Evolutionary conservation across 2,113 vertebrate genomes (phyloP), one percentile per base, ranked within the genome.

Genomic region (Callithrix jacchus): DNA sequence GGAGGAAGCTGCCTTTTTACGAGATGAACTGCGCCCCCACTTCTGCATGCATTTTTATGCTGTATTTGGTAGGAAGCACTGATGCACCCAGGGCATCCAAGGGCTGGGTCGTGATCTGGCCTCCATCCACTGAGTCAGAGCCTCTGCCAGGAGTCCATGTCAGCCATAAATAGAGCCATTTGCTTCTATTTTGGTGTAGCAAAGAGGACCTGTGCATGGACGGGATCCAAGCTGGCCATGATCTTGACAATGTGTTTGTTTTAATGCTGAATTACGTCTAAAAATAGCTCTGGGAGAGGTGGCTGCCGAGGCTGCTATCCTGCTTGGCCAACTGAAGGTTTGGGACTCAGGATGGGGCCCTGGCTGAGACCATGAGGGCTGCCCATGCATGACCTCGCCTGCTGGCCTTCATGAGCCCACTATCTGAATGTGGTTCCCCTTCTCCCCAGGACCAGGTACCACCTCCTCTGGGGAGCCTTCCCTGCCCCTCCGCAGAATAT

Each of bases 201-300:
- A 0, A 58, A 80, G 77, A 37, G 25, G 81, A 84, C 80, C 82
- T 73, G 35, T 2, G 45, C 10, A 0, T 61, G 93, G 94, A 73
- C 9, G 23, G 80, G 17, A 6, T 89, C 95, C 94, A 89, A 93
- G 40, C 5, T 96, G 90, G 87, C 94, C 47, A 3, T 14, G 52
- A 0, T 83, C 90, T 96, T 87, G 61, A 97, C 95, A 86, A 25
- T 49, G 35, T 87, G 84, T 92, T 93, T 97, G 94, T 4, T 89
- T 93, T 11, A 18, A n/a, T 45, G 47, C 47, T 37, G 23, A 86
- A 45, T 7, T 42, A 56, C 7, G 1, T 77, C 92, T 96, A 87
- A 92, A 96, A 89, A 73, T 87, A 89, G 79, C 13, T 16, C 70
- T 54, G 5, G n/a, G 54, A 54, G 58, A 76, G 17, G 66, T 23